A percentile compares a stretch with the other conserved stretches of the same genome.
These are phyloP conservation scores for Sitophilus oryzae DNA, from an alignment of 1,140 invertebrate species.

Conservation along the genomic window DNA sequence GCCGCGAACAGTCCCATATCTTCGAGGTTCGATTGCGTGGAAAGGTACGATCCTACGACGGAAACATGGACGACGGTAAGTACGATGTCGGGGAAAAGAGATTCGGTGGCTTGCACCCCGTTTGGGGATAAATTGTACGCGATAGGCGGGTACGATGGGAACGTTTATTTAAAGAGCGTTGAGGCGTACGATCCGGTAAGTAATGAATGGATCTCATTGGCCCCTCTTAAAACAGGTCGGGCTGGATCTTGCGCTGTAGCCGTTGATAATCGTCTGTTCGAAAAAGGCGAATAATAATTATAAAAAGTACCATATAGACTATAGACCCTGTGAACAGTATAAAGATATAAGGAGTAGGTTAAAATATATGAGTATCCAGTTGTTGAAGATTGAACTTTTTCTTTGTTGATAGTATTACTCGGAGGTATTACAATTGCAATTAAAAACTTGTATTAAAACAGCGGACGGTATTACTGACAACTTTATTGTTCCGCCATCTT, in stretches of 20 bases:
- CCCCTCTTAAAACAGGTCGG: slow-evolving; percentile 69
- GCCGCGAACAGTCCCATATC: slow-evolving; percentile 76
- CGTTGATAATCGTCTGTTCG: slow-evolving; percentile 36
- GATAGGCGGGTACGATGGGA: slow-evolving; percentile 94
- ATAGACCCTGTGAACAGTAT: no score
- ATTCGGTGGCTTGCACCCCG: slow-evolving; percentile 86
- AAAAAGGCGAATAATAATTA: neutral
- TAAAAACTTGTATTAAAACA: no score
- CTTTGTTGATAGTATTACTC: no score
- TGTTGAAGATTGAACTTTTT: no score
- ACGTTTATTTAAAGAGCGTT: slow-evolving; percentile 81
- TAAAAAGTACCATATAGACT: no score
- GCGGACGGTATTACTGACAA: no score
- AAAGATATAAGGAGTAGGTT: no score
- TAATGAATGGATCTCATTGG: slow-evolving; percentile 78
- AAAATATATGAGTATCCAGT: no score
- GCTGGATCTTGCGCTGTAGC: slow-evolving; percentile 83
- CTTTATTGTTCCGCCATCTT: no score
- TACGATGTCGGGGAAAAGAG: slow-evolving; percentile 76
- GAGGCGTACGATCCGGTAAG: slow-evolving; percentile 88
- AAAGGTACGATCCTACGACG: slow-evolving; percentile 72
- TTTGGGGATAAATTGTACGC: slow-evolving; percentile 84
- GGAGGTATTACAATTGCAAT: no score
- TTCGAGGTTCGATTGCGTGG: slow-evolving; percentile 81
- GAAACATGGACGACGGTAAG: slow-evolving; percentile 89